phyloP scores from a whole-genome alignment of 2,888 invertebrate genomes.

The Orthosia incerta region DNA sequence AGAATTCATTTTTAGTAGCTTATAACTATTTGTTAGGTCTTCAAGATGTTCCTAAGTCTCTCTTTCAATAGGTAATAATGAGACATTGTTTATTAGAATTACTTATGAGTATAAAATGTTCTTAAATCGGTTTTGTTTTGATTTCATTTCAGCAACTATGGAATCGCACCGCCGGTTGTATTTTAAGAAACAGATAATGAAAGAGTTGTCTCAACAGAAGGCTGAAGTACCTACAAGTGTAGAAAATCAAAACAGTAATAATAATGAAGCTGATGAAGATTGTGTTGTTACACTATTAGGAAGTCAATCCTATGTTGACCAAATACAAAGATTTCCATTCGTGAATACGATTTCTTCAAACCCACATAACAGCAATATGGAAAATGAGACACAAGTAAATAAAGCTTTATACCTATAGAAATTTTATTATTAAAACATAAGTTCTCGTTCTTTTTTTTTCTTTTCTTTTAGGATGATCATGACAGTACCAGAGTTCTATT shows the following conservation, averaged over 20 bases:
- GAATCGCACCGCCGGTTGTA: slow-evolving; percentile 21
- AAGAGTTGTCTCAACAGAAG: slow-evolving; percentile 24
- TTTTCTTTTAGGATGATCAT: neutral
- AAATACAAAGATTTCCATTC: slow-evolving; percentile 1
- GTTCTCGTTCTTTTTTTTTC: slow-evolving; percentile 2
- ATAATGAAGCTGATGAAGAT: slow-evolving; percentile 4
- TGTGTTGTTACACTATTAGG: slow-evolving; percentile 11
- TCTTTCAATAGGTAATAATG: no score
- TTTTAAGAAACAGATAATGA: slow-evolving; percentile 22
- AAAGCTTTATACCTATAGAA: slow-evolving; percentile 1
- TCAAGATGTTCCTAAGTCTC: neutral
- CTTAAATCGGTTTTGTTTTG: neutral
- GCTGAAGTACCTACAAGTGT: slow-evolving; percentile 3
- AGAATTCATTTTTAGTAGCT: no score
- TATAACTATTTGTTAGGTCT: neutral
- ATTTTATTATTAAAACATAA: neutral
- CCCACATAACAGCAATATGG: slow-evolving; percentile 1
- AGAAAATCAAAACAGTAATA: slow-evolving; percentile 8
- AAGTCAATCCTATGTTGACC: slow-evolving; percentile 10
- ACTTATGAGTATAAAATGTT: slow-evolving; percentile 8
- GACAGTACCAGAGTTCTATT: slow-evolving; percentile 7
- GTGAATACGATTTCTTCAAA: slow-evolving; percentile 11
- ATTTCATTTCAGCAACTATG: slow-evolving; percentile 18
- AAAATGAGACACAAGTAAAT: slow-evolving; percentile 11
- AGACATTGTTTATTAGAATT: neutral